Evolutionary conservation across 1,140 invertebrate species (phyloP).

Genomic region (Papilio xuthus): DNA sequence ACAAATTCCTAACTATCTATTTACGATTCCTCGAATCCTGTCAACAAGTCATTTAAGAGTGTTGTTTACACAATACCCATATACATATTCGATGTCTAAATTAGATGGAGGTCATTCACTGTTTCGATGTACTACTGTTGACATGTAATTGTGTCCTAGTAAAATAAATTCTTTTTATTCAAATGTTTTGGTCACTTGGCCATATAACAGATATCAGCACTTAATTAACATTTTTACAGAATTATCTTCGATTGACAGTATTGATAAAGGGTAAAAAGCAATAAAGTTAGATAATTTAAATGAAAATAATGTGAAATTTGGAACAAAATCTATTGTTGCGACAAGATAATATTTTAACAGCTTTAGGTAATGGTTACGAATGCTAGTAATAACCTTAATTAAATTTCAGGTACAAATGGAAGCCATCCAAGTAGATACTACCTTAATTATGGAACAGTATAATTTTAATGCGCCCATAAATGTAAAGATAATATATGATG

Average conservation of each 20-base stretch:
- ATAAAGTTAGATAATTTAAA: background rate
- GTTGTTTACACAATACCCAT: too few relatives aligned
- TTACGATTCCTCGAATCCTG: too few relatives aligned
- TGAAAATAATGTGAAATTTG: background rate
- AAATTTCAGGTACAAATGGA: constrained; percentile 14
- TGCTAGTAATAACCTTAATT: constrained; percentile 11
- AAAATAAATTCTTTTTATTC: too few relatives aligned
- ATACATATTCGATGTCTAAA: too few relatives aligned
- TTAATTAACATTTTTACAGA: background rate
- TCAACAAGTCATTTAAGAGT: too few relatives aligned
- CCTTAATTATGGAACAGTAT: constrained; percentile 1
- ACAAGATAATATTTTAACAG: background rate
- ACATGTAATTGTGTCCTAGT: too few relatives aligned
- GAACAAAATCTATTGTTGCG: background rate
- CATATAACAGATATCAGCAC: too few relatives aligned
- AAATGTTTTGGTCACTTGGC: too few relatives aligned
- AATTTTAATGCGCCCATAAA: constrained; percentile 13
- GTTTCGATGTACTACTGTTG: too few relatives aligned
- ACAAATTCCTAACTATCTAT: too few relatives aligned
- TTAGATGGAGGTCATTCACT: too few relatives aligned
- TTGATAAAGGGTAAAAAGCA: background rate
- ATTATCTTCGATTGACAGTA: background rate
- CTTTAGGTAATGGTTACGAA: background rate
- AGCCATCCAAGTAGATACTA: background rate
- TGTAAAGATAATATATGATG: constrained; percentile 14